These are phyloP conservation scores for Oligia fasciuncula DNA, from an alignment of 2,888 invertebrate genomes.

Conservation along the genomic window DNA sequence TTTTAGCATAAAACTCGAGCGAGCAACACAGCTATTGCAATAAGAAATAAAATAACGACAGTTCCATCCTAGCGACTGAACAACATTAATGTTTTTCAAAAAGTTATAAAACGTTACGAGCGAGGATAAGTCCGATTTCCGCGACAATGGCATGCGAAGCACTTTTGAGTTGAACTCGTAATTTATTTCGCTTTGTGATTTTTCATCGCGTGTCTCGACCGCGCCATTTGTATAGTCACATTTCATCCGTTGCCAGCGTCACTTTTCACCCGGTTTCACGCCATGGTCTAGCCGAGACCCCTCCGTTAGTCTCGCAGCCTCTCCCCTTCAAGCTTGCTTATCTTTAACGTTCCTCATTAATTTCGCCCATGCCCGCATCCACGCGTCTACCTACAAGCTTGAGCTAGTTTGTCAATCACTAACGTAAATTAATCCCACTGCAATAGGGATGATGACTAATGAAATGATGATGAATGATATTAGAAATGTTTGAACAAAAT, in stretches of 20 bases:
- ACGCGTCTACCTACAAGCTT: slow-evolving; percentile 68
- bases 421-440: slow-evolving; percentile 66
- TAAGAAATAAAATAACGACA: slow-evolving; percentile 56
- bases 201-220: slow-evolving; percentile 76
- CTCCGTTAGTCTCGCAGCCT: slow-evolving; percentile 7
- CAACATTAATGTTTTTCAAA: slow-evolving; percentile 53
- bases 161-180: slow-evolving; percentile 74
- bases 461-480: too few species aligned
- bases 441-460: slow-evolving; percentile 31
- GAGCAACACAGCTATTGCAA: slow-evolving; percentile 44
- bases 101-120: slow-evolving; percentile 59
- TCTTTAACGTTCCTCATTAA: slow-evolving; percentile 73
- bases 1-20: slow-evolving; percentile 32
- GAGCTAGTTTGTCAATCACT: slow-evolving; percentile 74
- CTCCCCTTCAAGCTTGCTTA: slow-evolving; percentile 66
- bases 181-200: slow-evolving; percentile 82
- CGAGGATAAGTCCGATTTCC: slow-evolving; percentile 62
- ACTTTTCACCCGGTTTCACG: slow-evolving; percentile 70
- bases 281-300: slow-evolving; percentile 49
- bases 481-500: not conserved
- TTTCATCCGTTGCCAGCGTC: slow-evolving; percentile 70
- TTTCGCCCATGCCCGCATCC: slow-evolving; percentile 70
- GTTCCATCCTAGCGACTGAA: slow-evolving; percentile 31
- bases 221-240: slow-evolving; percentile 74
- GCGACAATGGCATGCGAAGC: slow-evolving; percentile 69